Evolutionary conservation across 2,888 invertebrate species (phyloP), one percentile per base, ranked within the genome.

Genomic region (Notodonta ziczac): DNA sequence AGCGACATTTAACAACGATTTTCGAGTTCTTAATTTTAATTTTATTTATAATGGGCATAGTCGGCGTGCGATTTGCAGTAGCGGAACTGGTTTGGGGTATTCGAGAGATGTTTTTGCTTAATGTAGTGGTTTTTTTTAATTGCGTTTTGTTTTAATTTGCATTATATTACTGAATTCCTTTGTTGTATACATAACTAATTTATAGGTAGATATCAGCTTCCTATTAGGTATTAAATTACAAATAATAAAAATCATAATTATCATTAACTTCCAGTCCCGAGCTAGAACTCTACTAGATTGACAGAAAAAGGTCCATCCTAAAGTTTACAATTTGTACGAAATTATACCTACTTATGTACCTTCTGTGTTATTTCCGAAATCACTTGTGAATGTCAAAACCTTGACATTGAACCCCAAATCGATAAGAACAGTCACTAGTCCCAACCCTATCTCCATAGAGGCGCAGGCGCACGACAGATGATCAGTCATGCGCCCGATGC

Each of bases 401-500:
- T 55, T 14, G 57, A 42, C 59, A 58, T 56, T 58, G 59, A 55
- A 24, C 44, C 24, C 10, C 60, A 63, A 63, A 67, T 78, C 72
- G 70, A 74, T 68, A 69, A 67, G 69, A 74, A 58, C 64, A 61
- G 63, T 70, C 70, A 69, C 57, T 63, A 59, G 64, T 61, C 64
- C 64, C 88, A 76, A 78, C 88, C 80, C 90, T 89, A 84, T 63
- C 67, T 63, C 72, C 74, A 77, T 82, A 84, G 87, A 88, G 86
- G 88, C 91, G 91, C 91, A 87, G 84, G 90, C 88, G 88, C 91
- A 92, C 90, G 93, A 93, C 93, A 92, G 93, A 93, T 93, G 92
- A 93, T 93, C 93, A 92, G 88, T 93, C 93, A 93, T 92, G 91
- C 90, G 91, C 93, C 86, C 87, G 93, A 93, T 93, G 89, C 87